phyloP scores from a whole-genome alignment of 2,113 vertebrate genomes.

The Archocentrus centrarchus region DNA sequence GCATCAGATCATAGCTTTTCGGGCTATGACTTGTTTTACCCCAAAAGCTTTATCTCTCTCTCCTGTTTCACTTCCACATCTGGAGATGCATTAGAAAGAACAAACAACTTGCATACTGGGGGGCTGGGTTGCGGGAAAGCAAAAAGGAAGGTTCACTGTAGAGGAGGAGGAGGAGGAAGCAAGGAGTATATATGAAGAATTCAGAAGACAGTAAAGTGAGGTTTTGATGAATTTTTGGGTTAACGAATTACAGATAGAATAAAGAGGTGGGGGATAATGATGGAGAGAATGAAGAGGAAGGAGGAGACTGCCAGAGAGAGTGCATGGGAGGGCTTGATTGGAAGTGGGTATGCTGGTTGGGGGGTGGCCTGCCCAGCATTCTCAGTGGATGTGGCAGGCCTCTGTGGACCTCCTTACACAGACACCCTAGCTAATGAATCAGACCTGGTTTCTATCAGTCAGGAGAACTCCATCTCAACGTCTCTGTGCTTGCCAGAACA shows the following conservation, averaged over 20 bases:
- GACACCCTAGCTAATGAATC: conserved; percentile 94
- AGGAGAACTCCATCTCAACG: conserved; percentile 83
- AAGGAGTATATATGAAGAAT: conserved; percentile 26
- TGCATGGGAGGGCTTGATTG: conserved; percentile 57
- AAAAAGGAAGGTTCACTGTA: conserved; percentile 30
- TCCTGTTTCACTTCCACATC: conserved; percentile 38
- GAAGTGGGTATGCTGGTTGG: conserved; percentile 33
- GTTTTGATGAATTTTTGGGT: conserved; percentile 40
- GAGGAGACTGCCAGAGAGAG: conserved; percentile 37
- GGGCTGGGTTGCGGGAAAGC: conserved; percentile 10
- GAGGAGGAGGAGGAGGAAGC: conserved; percentile 19
- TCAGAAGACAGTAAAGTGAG: conserved; percentile 33
- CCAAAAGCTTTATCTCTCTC: conserved; percentile 8
- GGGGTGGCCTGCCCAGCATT: conserved; percentile 52
- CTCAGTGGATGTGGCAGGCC: conserved; percentile 92
- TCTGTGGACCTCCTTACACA: conserved; percentile 87
- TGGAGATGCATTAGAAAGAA: conserved; percentile 60
- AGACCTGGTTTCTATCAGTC: conserved; percentile 85
- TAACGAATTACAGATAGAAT: conserved; percentile 53
- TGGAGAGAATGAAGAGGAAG: conserved; percentile 38
- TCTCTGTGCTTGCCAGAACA: conserved; percentile 88
- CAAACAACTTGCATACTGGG: conserved; percentile 49
- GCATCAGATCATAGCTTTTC: conserved; percentile 30
- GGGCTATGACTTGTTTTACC: conserved; percentile 56
- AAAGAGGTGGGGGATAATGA: conserved; percentile 50